Evolutionary conservation across 1,140 invertebrate species (phyloP).

Genomic region (Varroa destructor): DNA sequence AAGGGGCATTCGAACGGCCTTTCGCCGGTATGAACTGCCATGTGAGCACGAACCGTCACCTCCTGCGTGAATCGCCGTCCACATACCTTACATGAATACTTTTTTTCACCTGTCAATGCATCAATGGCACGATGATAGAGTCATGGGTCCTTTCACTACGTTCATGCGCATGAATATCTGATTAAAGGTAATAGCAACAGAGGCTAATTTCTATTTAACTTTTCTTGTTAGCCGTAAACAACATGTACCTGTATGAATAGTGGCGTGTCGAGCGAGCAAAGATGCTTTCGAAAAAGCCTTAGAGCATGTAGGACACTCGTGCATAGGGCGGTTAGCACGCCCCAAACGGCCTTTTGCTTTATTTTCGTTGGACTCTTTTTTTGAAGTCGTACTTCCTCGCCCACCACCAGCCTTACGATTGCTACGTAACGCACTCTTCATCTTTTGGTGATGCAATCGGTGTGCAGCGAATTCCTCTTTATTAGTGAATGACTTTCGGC

Average conservation of each 20-base stretch:
- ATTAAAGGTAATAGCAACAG: not conserved
- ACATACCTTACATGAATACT: conserved; percentile 41
- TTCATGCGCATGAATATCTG: conserved; percentile 33
- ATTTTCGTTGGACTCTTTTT: not conserved
- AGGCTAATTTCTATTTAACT: not conserved
- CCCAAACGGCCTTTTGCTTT: too few relatives aligned
- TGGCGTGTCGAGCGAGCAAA: conserved; percentile 18
- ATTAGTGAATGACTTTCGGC: conserved; percentile 9
- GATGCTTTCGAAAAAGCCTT: conserved; percentile 17
- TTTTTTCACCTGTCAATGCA: conserved; percentile 33
- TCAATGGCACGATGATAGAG: not conserved
- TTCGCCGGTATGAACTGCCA: conserved; percentile 37
- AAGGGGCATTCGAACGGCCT: conserved; percentile 36
- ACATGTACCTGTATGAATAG: conserved; percentile 13
- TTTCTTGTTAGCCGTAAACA: not conserved
- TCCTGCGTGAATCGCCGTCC: conserved; percentile 38
- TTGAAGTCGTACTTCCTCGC: not conserved
- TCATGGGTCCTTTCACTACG: conserved; percentile 37
- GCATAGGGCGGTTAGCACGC: not conserved
- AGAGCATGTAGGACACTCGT: conserved; percentile 2
- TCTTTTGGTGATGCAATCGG: conserved; percentile 4
- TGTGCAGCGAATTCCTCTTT: conserved; percentile 18
- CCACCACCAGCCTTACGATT: not conserved
- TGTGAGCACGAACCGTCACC: conserved; percentile 33
- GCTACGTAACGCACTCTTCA: conserved; percentile 3